These are phyloP conservation scores for Rhodeus uyekii DNA, from an alignment of 2,797 vertebrate species.

Conservation along the genomic window DNA sequence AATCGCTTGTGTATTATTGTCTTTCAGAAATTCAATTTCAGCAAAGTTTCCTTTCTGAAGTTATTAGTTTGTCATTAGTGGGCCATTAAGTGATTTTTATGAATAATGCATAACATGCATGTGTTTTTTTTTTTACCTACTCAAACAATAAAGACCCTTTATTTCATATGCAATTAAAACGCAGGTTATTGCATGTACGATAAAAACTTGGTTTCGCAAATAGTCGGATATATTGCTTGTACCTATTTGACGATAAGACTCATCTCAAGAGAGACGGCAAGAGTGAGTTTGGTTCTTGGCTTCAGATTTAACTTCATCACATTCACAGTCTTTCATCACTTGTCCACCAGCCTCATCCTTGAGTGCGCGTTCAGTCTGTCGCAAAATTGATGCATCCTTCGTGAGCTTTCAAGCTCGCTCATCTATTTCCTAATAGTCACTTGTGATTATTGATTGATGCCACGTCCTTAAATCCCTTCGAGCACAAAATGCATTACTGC, in stretches of 20 bases:
- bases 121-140: background rate
- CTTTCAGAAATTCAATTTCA: background rate
- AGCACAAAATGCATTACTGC: conserved; percentile 9
- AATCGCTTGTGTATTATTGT: background rate
- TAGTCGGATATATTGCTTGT: background rate
- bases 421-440: conserved; percentile 42
- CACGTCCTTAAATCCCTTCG: background rate
- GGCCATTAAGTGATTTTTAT: background rate
- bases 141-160: background rate
- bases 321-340: conserved; percentile 25
- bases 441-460: conserved; percentile 41
- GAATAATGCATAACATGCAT: background rate
- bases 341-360: conserved; percentile 23
- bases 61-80: background rate
- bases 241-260: background rate
- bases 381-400: conserved; percentile 29
- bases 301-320: conserved; percentile 17
- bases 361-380: conserved; percentile 14
- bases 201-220: background rate
- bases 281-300: background rate
- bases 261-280: background rate
- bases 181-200: background rate
- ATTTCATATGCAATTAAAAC: background rate
- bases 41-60: background rate
- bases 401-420: conserved; percentile 14